phyloP scores from a whole-genome alignment of 2,888 invertebrate genomes.

The Argyresthia goedartella region DNA sequence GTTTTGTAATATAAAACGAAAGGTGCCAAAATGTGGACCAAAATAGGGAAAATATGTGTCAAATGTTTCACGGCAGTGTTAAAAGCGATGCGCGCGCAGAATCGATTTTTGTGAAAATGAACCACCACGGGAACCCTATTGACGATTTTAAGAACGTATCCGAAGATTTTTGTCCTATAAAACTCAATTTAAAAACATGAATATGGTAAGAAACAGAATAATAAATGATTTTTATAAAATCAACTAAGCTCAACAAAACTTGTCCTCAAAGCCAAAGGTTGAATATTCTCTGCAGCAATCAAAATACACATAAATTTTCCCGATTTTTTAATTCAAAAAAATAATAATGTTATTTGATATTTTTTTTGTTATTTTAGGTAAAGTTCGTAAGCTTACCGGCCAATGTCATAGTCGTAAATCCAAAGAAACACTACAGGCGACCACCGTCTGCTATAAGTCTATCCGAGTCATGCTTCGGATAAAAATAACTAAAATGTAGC shows the following conservation, averaged over 20 bases:
- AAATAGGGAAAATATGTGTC: too few relatives aligned
- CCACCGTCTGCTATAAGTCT: conserved; percentile 48
- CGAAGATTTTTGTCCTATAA: neutral
- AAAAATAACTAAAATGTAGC: neutral
- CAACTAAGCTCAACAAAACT: neutral
- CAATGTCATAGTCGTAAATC: conserved; percentile 16
- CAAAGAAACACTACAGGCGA: conserved; percentile 21
- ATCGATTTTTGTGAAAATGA: conserved; percentile 42
- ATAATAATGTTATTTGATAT: neutral
- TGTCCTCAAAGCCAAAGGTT: neutral
- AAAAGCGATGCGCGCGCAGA: conserved; percentile 44
- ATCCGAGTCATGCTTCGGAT: conserved; percentile 34
- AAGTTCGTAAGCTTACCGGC: conserved; percentile 17
- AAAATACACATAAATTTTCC: neutral
- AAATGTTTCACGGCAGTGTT: too few relatives aligned
- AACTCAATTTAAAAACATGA: neutral
- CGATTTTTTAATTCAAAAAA: neutral
- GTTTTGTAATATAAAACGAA: too few relatives aligned
- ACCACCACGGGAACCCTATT: conserved; percentile 7
- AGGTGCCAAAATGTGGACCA: too few relatives aligned
- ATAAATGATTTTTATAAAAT: too few relatives aligned
- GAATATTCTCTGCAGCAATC: neutral
- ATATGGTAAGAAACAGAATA: too few relatives aligned
- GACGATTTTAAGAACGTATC: neutral
- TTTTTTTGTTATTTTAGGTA: neutral